These are phyloP conservation scores for Lissocephala sabroskyi DNA, from an alignment of 2,888 invertebrate genomes.

Conservation along the genomic window DNA sequence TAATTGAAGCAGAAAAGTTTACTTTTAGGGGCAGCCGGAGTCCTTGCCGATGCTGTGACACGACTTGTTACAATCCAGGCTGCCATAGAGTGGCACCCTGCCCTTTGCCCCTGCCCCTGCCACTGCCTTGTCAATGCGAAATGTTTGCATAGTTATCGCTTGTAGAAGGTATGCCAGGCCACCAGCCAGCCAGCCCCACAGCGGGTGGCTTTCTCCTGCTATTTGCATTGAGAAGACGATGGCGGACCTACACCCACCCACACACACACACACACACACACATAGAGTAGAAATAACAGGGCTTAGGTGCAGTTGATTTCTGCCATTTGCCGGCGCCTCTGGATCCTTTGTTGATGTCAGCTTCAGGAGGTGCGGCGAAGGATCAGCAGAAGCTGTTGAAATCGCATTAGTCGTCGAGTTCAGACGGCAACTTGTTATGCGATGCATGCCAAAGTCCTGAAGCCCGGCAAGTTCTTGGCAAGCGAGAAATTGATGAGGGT, in stretches of 20 bases:
- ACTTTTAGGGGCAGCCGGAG: slow-evolving; percentile 22
- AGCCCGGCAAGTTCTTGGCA: slow-evolving; percentile 11
- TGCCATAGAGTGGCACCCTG: too few relatives aligned
- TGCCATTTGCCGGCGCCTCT: slow-evolving; percentile 32
- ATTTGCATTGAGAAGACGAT: too few relatives aligned
- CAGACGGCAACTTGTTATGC: slow-evolving; percentile 25
- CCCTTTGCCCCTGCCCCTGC: too few relatives aligned
- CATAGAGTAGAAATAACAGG: too few relatives aligned
- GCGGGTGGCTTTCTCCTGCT: background rate
- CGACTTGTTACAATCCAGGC: slow-evolving; percentile 5
- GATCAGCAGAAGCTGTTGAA: slow-evolving; percentile 36
- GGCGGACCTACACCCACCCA: slow-evolving; percentile 32
- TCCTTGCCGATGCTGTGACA: background rate
- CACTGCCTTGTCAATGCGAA: too few relatives aligned
- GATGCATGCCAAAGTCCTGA: background rate
- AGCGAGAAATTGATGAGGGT: slow-evolving; percentile 23
- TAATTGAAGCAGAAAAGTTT: slow-evolving; percentile 61
- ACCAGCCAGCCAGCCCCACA: too few relatives aligned
- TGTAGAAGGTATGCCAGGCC: too few relatives aligned
- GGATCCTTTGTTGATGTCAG: slow-evolving; percentile 1
- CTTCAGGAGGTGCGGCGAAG: background rate
- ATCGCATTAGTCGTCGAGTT: slow-evolving; percentile 46
- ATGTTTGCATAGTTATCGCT: too few relatives aligned
- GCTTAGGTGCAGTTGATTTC: slow-evolving; percentile 60
- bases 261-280: slow-evolving; percentile 15